Conservation (phyloP, 2,888 invertebrate species). For the Melanostoma mellinum region DNA sequence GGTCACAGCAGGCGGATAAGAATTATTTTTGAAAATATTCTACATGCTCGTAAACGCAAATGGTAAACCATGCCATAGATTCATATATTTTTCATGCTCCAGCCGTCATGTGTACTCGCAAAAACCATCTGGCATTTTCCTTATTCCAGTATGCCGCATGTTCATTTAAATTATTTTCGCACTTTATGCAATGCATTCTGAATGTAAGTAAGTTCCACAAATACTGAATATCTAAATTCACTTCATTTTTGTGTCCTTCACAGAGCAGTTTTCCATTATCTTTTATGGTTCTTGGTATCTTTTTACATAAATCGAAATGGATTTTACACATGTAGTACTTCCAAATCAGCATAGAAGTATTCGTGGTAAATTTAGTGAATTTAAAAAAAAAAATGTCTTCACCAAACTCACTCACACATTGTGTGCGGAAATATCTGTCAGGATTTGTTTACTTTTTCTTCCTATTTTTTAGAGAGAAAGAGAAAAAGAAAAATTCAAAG, state of each 20-base stretch:
- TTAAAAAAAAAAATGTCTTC: background rate
- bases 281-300: background rate
- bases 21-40: conserved; percentile 1
- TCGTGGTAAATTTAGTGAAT: conserved; percentile 41
- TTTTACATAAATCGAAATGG: conserved; percentile 27
- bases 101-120: background rate
- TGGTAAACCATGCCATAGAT: background rate
- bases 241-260: conserved; percentile 44
- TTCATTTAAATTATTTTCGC: conserved; percentile 53
- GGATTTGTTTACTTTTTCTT: conserved; percentile 52
- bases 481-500: conserved; percentile 37
- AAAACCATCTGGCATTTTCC: conserved; percentile 6
- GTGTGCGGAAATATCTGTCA: conserved; percentile 40
- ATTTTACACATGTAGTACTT: conserved; percentile 31
- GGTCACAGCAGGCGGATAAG: background rate
- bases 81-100: background rate
- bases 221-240: conserved; percentile 36
- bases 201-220: conserved; percentile 21
- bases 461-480: conserved; percentile 17
- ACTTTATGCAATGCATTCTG: conserved; percentile 39
- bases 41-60: background rate
- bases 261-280: conserved; percentile 16
- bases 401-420: conserved; percentile 35
- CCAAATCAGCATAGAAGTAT: conserved; percentile 21
- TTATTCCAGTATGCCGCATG: conserved; percentile 3